Evolutionary conservation across 1,140 invertebrate species (phyloP), one percentile per base, ranked within the genome.

Genomic region (Bactericera cockerelli): DNA sequence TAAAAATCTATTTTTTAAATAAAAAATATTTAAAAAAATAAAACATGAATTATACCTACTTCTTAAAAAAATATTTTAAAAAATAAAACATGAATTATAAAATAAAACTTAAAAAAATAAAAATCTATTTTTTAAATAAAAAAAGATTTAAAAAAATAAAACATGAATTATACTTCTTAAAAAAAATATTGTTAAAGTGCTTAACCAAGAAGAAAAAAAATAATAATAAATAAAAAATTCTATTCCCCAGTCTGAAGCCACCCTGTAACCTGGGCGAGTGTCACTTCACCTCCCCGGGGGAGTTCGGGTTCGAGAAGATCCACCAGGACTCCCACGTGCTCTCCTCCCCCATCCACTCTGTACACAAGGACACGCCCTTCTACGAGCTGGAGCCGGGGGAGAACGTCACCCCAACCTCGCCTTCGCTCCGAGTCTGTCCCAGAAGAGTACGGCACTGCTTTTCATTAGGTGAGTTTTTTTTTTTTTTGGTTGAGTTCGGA

Each of bases 321-420:
- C 42, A 49, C 22, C 42, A 49, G 22, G 42, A 49, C 22, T 10
- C 8, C 22, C 42, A 49, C 19, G 42, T 49, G 4, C 42, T 49
- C 4, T 49, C 42, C 22, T 10, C 8, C 19, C 42, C 42, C n/a
- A 49, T 49, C 3, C 42, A 49, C 19, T 10, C 8, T 31, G 59
- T 63, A 10, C 61, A 65, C 42, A 63, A 64, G 16, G 68, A 68
- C 19, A 59, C 67, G 16, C 59, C 62, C 25, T 22, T 61, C 1
- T 67, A 68, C 54, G 55, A 67, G 13, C 56, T 72, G 22, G 66
- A 65, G 19, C 69, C 70, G 6, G 65, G 63, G 57, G 63, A 62
- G 26, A 68, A 71, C 60, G 62, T 64, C 26, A 65, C 65, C 25
- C 65, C 2, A 62, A 57, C 1, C 26, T 68, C 0, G 59, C 57